Conservation (phyloP, 2,113 vertebrate species). For the Xiphophorus maculatus region DNA sequence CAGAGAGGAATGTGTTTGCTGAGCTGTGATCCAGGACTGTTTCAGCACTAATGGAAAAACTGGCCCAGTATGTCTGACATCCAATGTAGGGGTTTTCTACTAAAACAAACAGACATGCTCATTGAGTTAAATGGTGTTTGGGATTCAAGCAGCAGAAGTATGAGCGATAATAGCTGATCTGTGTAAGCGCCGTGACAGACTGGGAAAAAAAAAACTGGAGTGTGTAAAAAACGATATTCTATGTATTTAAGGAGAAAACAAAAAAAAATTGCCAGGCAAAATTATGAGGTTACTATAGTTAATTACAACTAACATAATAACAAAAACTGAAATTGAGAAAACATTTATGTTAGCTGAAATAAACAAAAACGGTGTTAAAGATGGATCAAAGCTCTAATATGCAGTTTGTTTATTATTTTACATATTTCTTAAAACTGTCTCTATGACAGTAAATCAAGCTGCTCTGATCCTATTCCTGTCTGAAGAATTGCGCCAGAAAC, state of each 20-base stretch:
- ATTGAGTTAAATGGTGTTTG: background rate
- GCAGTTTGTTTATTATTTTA: too few relatives aligned
- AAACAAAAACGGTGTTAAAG: too few relatives aligned
- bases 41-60: slow-evolving; percentile 55
- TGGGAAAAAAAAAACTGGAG: background rate
- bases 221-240: background rate
- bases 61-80: slow-evolving; percentile 33
- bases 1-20: slow-evolving; percentile 61
- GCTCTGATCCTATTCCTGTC: too few relatives aligned
- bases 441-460: too few relatives aligned
- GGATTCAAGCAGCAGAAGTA: background rate
- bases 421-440: too few relatives aligned
- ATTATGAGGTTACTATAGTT: background rate
- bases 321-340: too few relatives aligned
- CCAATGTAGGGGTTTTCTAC: background rate
- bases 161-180: background rate
- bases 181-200: background rate
- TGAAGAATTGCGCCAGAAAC: too few relatives aligned
- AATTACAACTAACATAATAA: too few relatives aligned
- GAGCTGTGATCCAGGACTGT: slow-evolving; percentile 51
- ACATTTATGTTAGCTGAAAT: too few relatives aligned
- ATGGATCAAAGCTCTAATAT: too few relatives aligned
- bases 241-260: background rate
- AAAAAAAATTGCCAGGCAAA: background rate
- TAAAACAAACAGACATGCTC: background rate